These are phyloP conservation scores for Drosophila kikkawai DNA, from an alignment of 1,140 invertebrate species.

Conservation along the genomic window DNA sequence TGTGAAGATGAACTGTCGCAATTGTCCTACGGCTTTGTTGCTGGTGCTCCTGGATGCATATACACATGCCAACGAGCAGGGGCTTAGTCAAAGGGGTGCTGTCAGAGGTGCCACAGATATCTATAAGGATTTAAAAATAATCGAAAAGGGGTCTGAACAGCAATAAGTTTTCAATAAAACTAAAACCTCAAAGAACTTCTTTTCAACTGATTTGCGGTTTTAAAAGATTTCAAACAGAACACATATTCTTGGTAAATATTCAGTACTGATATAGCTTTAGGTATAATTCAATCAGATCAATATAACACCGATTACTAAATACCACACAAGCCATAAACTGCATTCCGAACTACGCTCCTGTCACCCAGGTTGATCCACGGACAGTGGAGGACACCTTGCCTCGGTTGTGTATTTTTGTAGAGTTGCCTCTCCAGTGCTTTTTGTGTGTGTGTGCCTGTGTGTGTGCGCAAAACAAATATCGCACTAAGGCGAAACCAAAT, in stretches of 20 bases:
- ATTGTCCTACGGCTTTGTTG: slow-evolving; percentile 73
- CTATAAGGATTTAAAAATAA: neutral
- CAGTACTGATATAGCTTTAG: neutral
- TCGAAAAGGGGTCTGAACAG: neutral
- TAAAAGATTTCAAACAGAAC: neutral
- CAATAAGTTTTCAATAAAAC: neutral
- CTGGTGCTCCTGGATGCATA: slow-evolving; percentile 46
- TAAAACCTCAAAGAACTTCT: neutral
- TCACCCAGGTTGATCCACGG: slow-evolving; percentile 20
- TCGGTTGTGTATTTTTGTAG: slow-evolving; percentile 38
- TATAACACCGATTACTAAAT: neutral
- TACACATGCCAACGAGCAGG: slow-evolving; percentile 24
- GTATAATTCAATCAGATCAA: neutral
- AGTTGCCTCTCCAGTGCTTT: slow-evolving; percentile 25
- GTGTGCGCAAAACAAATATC: slow-evolving; percentile 69
- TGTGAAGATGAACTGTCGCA: slow-evolving; percentile 82
- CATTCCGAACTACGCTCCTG: slow-evolving; percentile 33
- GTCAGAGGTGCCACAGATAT: neutral
- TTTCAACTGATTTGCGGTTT: neutral
- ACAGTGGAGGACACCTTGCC: slow-evolving; percentile 43
- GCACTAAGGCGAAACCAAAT: slow-evolving; percentile 73
- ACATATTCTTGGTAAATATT: neutral
- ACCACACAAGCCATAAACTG: neutral
- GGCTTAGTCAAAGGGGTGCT: neutral
- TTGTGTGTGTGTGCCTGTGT: slow-evolving; percentile 4